These are phyloP conservation scores for Tetranychus cinnabarinus DNA, from an alignment of 1,140 invertebrate species.

Conservation along the genomic window DNA sequence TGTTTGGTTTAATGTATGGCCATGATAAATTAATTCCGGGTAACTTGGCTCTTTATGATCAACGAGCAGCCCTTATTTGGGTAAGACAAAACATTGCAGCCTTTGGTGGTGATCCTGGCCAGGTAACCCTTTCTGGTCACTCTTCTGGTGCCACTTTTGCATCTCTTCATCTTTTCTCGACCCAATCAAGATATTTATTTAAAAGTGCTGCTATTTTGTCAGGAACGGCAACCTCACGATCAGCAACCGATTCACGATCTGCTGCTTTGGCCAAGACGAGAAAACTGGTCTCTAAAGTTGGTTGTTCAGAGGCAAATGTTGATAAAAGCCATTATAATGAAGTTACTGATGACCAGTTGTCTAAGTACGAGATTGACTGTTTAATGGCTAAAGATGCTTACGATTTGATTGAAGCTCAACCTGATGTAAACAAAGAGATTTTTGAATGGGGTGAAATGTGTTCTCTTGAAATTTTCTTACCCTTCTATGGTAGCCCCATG, in stretches of 20 bases:
- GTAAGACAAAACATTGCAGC: conserved; percentile 28
- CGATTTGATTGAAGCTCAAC: background rate
- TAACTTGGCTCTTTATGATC: conserved; percentile 30
- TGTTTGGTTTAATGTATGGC: no score
- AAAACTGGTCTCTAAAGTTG: no score
- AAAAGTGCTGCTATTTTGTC: conserved; percentile 28
- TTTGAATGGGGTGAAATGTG: background rate
- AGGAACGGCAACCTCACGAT: conserved; percentile 16
- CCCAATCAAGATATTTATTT: conserved; percentile 17
- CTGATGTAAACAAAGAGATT: background rate
- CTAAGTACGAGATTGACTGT: background rate
- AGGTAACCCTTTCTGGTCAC: conserved; percentile 36
- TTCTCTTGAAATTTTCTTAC: background rate
- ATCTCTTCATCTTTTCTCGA: conserved; percentile 29
- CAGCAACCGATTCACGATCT: no score
- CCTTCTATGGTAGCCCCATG: background rate
- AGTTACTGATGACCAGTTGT: no score
- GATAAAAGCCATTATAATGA: no score
- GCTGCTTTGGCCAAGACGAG: no score
- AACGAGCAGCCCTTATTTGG: conserved; percentile 27
- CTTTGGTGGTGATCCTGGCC: conserved; percentile 30
- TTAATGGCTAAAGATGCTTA: background rate
- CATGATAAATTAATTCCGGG: no score
- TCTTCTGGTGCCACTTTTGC: conserved; percentile 33
- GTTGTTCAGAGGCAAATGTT: no score